A percentile compares a stretch with the other conserved stretches of the same genome.
Conservation (phyloP, 64 coral and sea anemone genomes). For the Stichodactyla mertensii region DNA sequence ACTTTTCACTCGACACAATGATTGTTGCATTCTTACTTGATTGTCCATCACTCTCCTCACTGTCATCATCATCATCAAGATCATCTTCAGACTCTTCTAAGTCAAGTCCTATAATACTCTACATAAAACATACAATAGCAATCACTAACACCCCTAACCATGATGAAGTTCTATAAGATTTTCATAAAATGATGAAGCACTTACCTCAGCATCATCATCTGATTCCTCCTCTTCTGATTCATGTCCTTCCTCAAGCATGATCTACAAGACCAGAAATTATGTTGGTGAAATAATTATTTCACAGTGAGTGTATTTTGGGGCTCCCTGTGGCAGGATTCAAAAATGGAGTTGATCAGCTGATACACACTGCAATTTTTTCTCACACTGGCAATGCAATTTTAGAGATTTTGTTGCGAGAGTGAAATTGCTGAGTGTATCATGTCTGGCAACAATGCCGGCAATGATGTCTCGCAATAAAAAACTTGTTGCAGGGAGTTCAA, state of each 20-base stretch:
- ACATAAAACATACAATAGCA: background rate
- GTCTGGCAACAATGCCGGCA: too few relatives aligned
- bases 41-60: constrained; percentile 10
- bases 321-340: background rate
- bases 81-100: constrained; percentile 39
- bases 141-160: background rate
- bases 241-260: background rate
- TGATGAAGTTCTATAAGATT: background rate
- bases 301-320: background rate
- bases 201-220: constrained; percentile 13
- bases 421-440: too few relatives aligned
- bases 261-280: background rate
- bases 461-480: too few relatives aligned
- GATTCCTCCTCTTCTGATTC: background rate
- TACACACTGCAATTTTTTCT: too few relatives aligned
- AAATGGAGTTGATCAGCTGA: too few relatives aligned
- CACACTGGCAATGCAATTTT: too few relatives aligned
- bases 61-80: constrained; percentile 26
- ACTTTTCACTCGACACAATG: background rate
- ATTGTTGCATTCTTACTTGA: constrained; percentile 11
- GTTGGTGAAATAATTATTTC: background rate
- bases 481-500: too few relatives aligned
- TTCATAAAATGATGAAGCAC: background rate
- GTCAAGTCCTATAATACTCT: constrained; percentile 41
- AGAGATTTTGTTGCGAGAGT: too few relatives aligned